Base-by-base conservation (phyloP, 2,113 vertebrate genomes). In the Otus sunia region DNA sequence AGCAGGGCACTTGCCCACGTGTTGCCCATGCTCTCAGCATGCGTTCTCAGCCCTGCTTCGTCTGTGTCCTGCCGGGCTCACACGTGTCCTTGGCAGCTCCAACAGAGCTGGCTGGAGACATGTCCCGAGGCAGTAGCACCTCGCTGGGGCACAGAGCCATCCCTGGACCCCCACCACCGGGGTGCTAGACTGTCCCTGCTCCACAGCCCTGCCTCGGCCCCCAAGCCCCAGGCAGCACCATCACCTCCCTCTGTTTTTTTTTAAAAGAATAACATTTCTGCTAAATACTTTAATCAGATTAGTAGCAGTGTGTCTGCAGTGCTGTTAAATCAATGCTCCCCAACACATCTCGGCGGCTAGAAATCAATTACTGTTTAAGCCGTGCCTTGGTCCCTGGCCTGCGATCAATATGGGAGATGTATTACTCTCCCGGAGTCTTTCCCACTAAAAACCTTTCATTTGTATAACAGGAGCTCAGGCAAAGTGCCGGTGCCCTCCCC, bases 311-410 rank as follows among this genome's bases (percentile, higher is more conserved):
- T 97, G 95, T 96, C 97, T 97, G 97, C 98, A 97, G 97, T 97
- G 97, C 97, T 98, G 96, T 97, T 97, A 97, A 98, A 98, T 98
- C 98, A 98, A 98, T 98, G 97, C 97, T 97, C 95, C 96, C 94
- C 97, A 97, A 98, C 97, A 97, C 97, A 98, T 97, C 97, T 97
- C 96, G 88, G 94, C 94, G 86, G 97, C 97, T 98, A 98, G 98
- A 98, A 98, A 99, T 99, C 98, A 98, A 98, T 98, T 97, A 98
- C 98, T 98, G 97, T 98, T 98, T 98, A 98, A 98, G 97, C 96
- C 97, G 95, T 96, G 95, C 96, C 96, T 96, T 97, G 97, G 89
- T 95, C 95, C 97, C 97, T 98, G 97, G 97, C 96, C 96, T 95
- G 90, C 86, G 97, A 98, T 99, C 98, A 96, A 98, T 98, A 98